phyloP scores from a whole-genome alignment of 2,113 vertebrate species.

The Carassius auratus region DNA sequence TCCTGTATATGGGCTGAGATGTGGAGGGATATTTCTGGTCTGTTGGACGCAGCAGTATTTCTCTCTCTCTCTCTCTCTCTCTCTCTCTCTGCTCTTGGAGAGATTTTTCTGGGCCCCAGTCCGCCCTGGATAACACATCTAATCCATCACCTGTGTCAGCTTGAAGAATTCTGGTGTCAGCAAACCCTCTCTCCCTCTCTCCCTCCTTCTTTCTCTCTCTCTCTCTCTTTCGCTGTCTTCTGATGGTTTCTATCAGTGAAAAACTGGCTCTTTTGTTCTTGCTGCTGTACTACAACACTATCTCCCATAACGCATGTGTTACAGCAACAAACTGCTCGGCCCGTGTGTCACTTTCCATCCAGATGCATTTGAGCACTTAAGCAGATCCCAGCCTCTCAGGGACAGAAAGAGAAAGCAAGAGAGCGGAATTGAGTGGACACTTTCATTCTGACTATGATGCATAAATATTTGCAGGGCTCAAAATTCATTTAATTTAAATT shows the following conservation, averaged over 20 bases:
- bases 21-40: constrained; percentile 24
- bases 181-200: constrained; percentile 36
- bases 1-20: neutral
- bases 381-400: neutral
- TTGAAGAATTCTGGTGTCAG: constrained; percentile 74
- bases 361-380: constrained; percentile 41
- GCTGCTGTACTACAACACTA: constrained; percentile 66
- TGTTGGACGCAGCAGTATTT: neutral
- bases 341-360: constrained; percentile 67
- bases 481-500: neutral
- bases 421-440: constrained; percentile 16
- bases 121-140: constrained; percentile 74
- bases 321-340: constrained; percentile 51
- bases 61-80: constrained; percentile 24
- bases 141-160: constrained; percentile 76
- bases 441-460: neutral
- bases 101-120: constrained; percentile 65
- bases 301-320: constrained; percentile 66
- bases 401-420: constrained; percentile 24
- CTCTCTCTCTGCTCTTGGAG: constrained; percentile 51
- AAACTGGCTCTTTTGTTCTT: constrained; percentile 64
- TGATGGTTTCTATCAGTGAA: constrained; percentile 57
- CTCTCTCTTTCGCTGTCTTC: constrained; percentile 22
- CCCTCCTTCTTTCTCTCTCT: neutral
- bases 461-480: neutral